Evolutionary conservation across 2,888 invertebrate species (phyloP).

Genomic region (Micoletzkya japonica): DNA sequence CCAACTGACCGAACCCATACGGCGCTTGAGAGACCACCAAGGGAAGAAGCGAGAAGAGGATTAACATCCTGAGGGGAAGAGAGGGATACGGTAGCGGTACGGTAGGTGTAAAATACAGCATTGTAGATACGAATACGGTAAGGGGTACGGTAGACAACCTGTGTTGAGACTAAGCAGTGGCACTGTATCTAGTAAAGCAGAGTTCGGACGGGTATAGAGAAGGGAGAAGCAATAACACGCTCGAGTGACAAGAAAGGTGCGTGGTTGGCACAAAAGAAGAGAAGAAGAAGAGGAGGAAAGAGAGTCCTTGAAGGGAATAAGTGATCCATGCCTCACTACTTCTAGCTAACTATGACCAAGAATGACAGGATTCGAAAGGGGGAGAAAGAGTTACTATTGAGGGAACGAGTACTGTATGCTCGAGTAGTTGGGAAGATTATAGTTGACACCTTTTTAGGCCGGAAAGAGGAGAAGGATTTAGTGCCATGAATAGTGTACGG

Average conservation of each 20-base stretch:
- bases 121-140: no score
- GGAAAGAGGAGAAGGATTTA: no score
- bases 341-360: neutral
- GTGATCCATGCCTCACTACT: neutral
- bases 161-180: neutral
- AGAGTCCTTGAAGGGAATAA: neutral
- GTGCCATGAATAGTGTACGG: no score
- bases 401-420: no score
- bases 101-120: no score
- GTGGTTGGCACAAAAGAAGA: neutral
- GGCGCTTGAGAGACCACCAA: neutral
- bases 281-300: neutral
- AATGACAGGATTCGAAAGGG: no score
- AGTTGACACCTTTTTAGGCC: no score
- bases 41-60: slow-evolving; percentile 5
- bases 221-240: neutral
- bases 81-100: neutral
- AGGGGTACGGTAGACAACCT: no score
- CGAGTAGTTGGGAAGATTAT: no score
- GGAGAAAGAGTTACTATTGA: no score
- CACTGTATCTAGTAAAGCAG: neutral
- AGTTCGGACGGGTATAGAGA: no score
- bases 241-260: neutral
- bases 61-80: slow-evolving; percentile 23
- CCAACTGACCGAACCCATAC: slow-evolving; percentile 20